phyloP scores from a whole-genome alignment of 2,113 vertebrate species.

The Nothocercus nigrocapillus region DNA sequence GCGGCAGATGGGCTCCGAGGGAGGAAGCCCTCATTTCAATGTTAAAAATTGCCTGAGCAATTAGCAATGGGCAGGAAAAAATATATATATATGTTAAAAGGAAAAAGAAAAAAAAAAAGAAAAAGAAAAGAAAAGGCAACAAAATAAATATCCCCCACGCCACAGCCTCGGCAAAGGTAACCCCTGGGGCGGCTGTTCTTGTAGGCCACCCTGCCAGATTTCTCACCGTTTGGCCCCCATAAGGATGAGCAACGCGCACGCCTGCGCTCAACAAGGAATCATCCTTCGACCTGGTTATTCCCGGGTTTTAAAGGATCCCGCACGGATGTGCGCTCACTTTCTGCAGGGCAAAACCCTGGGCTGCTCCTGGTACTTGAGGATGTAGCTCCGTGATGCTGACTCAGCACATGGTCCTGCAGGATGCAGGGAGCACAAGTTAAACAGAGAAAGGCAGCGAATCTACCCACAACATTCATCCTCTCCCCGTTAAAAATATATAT shows the following conservation, averaged over 20 bases:
- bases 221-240: background rate
- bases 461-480: background rate
- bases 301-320: background rate
- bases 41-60: slow-evolving; percentile 71
- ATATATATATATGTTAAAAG: background rate
- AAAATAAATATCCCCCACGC: background rate
- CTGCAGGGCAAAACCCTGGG: background rate
- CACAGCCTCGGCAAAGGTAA: background rate
- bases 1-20: slow-evolving; percentile 73
- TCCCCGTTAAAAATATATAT: background rate
- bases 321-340: background rate
- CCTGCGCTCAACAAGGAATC: background rate
- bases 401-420: background rate
- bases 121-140: too few species aligned
- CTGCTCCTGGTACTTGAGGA: background rate
- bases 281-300: background rate
- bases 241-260: background rate
- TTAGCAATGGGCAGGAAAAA: slow-evolving; percentile 46
- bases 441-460: background rate
- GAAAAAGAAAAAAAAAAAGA: slow-evolving; percentile 14
- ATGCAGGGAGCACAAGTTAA: slow-evolving; percentile 5
- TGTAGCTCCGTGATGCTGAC: slow-evolving; percentile 16
- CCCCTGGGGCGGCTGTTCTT: too few species aligned
- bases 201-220: background rate
- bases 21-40: slow-evolving; percentile 73